phyloP scores from a whole-genome alignment of 2,888 invertebrate genomes.

The Dynastes tityus region DNA sequence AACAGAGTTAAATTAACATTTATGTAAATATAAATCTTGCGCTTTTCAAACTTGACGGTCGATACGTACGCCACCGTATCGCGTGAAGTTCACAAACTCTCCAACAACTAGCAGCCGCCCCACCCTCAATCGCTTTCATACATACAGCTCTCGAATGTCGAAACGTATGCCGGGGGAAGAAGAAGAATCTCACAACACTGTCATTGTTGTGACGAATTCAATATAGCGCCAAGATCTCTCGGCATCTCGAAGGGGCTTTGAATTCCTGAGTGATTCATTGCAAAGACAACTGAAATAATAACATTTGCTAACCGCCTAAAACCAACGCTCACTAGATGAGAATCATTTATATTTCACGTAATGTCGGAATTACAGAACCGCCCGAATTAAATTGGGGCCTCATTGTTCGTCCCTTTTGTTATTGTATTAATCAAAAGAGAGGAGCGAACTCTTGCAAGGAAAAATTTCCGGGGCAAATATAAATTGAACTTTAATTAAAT shows the following conservation, averaged over 20 bases:
- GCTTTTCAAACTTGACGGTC: slow-evolving; percentile 44
- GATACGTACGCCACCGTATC: slow-evolving; percentile 13
- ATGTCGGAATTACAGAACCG: slow-evolving; percentile 51
- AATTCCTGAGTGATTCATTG: slow-evolving; percentile 55
- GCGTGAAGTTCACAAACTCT: slow-evolving; percentile 29
- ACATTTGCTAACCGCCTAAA: slow-evolving; percentile 58
- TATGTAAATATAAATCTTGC: slow-evolving; percentile 58
- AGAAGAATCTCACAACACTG: slow-evolving; percentile 49
- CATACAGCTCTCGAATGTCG: slow-evolving; percentile 7
- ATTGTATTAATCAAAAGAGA: slow-evolving; percentile 51
- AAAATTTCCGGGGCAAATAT: slow-evolving; percentile 41
- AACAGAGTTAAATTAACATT: slow-evolving; percentile 55
- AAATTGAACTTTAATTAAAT: slow-evolving; percentile 46
- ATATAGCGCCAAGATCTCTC: slow-evolving; percentile 57
- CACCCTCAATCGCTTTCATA: slow-evolving; percentile 4
- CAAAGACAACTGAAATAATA: slow-evolving; percentile 60
- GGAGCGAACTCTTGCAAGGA: slow-evolving; percentile 30
- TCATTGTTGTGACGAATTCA: slow-evolving; percentile 58
- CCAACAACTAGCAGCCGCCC: background rate
- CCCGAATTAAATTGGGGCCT: slow-evolving; percentile 50
- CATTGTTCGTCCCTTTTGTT: slow-evolving; percentile 51
- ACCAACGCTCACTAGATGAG: slow-evolving; percentile 56
- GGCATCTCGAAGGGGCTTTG: slow-evolving; percentile 54
- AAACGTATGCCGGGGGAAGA: background rate
- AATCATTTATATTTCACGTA: slow-evolving; percentile 60